Percentiles rank a stretch among this genome's conserved stretches.
These are phyloP conservation scores for Gasterosteus aculeatus DNA, from an alignment of 2,113 vertebrate species.

Conservation along the genomic window DNA sequence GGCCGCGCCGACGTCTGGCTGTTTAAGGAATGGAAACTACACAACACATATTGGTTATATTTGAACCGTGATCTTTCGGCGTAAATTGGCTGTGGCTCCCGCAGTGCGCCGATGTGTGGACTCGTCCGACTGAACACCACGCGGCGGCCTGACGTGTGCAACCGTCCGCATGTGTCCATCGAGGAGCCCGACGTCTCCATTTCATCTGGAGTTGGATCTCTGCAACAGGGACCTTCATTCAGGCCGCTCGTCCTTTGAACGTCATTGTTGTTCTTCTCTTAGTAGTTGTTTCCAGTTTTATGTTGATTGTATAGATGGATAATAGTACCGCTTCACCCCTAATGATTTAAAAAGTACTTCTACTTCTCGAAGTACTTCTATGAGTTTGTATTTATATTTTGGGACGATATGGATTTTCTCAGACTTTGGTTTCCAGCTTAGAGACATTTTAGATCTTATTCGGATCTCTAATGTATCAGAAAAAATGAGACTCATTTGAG, in stretches of 20 bases:
- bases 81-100: neutral
- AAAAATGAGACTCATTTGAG: conserved; percentile 6
- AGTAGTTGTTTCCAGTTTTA: neutral
- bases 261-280: neutral
- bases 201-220: neutral
- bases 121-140: too few relatives aligned
- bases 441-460: neutral
- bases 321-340: neutral
- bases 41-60: neutral
- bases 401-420: neutral
- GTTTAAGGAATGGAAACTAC: neutral
- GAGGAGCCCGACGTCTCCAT: neutral
- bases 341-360: neutral
- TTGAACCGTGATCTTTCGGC: neutral
- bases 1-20: neutral
- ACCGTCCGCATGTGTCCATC: neutral
- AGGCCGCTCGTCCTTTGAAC: neutral
- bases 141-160: neutral
- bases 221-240: neutral
- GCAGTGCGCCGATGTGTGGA: neutral
- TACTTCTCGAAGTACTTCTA: neutral
- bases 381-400: conserved; percentile 5
- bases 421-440: neutral
- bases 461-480: conserved; percentile 14
- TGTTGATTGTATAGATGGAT: neutral